Evolutionary conservation across 2,888 invertebrate genomes (phyloP).

Genomic region (Conops quadrifasciatus): DNA sequence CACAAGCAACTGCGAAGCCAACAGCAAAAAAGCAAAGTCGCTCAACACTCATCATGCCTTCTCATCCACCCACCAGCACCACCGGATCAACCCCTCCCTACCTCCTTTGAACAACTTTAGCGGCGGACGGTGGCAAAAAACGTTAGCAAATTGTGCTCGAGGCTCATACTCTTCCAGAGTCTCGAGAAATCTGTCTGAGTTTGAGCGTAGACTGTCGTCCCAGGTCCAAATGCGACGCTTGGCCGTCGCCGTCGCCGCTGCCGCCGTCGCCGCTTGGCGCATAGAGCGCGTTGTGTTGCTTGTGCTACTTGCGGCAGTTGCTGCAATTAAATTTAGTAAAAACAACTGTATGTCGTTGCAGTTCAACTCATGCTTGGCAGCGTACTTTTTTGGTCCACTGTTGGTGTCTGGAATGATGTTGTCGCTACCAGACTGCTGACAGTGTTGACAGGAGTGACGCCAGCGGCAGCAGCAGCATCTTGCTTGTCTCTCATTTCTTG

Average conservation of each 20-base stretch:
- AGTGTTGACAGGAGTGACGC: conserved; percentile 26
- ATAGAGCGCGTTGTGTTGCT: conserved; percentile 13
- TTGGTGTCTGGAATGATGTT: conserved; percentile 18
- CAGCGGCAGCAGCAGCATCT: conserved; percentile 27
- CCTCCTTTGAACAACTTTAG: conserved; percentile 44
- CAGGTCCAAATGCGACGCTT: conserved; percentile 60
- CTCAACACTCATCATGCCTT: no score
- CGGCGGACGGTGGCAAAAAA: conserved; percentile 47
- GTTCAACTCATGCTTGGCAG: conserved; percentile 27
- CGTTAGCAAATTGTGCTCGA: conserved; percentile 35
- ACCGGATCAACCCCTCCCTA: neutral
- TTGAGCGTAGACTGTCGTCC: conserved; percentile 64
- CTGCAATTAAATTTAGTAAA: conserved; percentile 10
- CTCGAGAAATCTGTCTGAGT: conserved; percentile 63
- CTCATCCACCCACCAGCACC: no score
- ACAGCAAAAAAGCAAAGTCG: no score
- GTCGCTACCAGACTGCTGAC: conserved; percentile 5
- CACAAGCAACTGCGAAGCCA: no score
- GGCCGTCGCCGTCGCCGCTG: conserved; percentile 4
- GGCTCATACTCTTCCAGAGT: conserved; percentile 59
- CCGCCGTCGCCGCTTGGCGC: conserved; percentile 29
- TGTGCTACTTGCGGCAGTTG: conserved; percentile 6
- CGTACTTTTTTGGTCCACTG: conserved; percentile 30
- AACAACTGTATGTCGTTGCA: conserved; percentile 33
- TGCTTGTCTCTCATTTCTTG: conserved; percentile 56